Base-by-base conservation (phyloP, 2,888 invertebrate genomes). In the Balanococcus diminutus region DNA sequence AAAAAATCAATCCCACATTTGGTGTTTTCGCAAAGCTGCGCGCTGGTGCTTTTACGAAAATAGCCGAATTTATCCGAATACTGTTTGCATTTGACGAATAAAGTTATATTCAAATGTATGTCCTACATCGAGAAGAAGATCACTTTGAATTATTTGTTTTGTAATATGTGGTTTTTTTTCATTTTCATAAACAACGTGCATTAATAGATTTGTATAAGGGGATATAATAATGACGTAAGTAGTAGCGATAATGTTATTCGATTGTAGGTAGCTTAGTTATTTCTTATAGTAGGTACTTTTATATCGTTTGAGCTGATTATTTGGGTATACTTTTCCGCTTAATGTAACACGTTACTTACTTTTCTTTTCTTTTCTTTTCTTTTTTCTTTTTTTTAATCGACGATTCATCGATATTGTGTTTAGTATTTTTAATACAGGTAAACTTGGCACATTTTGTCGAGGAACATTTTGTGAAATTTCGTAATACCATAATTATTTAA, bases 1-100 rank as follows among this genome's bases (percentile, higher is more conserved):
- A 67, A 67, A 67, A 67, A 67, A 67, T 67, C 61, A 67, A 67
- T 67, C 61, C 28, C 22, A 67, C 61, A 28, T 67, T 67, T 67
- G 61, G 61, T 67, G 61, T 67, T 67, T 67, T 67, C 11, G 61
- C 61, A 67, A 28, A 67, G 61, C 61, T 67, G 61, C 61, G 61
- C 61, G 14, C 28, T 28, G 61, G 2, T n/a, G 28, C 2, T 25
- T 9, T 6, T 2, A 67, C 61, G 61, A 67, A 25, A 28, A 28
- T 28, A 67, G 28, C 61, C 61, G 61, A 67, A 67, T 28, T 67
- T 14, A 1, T 25, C 22, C 61, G 61, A 67, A 67, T 11, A 9
- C 1, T 67, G 14, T 67, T 67, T 67, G 25, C 14, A 28, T 67
- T 67, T 67, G 61, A 67, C 61, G 61, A 67, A 67, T 67, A 28